These are phyloP conservation scores for Archips crataeganus DNA, from an alignment of 2,888 invertebrate genomes.

Conservation along the genomic window DNA sequence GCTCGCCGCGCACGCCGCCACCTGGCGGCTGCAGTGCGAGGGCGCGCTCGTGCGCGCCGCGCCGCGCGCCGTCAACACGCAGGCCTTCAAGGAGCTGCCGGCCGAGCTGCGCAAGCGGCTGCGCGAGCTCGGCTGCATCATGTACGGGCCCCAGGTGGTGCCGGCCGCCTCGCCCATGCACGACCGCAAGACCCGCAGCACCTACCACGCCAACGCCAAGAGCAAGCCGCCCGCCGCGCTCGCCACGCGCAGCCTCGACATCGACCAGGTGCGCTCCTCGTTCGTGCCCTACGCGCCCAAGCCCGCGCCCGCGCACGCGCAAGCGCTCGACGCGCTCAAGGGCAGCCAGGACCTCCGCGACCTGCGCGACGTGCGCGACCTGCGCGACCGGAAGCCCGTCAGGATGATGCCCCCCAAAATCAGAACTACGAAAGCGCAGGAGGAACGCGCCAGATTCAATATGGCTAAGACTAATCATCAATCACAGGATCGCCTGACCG, in stretches of 20 bases:
- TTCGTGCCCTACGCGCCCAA: constrained; percentile 71
- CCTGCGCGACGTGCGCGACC: constrained; percentile 54
- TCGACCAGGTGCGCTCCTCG: constrained; percentile 69
- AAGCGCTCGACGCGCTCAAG: constrained; percentile 51
- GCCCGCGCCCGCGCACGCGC: constrained; percentile 53
- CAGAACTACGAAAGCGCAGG: constrained; percentile 76
- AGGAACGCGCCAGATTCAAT: constrained; percentile 74
- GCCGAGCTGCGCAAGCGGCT: constrained; percentile 67
- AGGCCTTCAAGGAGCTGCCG: constrained; percentile 70
- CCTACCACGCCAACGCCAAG: constrained; percentile 45
- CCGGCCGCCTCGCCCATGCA: constrained; percentile 49
- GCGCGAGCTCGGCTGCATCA: constrained; percentile 69
- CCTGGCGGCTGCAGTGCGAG: constrained; percentile 70
- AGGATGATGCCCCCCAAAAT: constrained; percentile 60
- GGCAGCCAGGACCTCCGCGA: constrained; percentile 55
- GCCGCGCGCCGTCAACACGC: constrained; percentile 65
- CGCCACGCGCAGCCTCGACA: constrained; percentile 58
- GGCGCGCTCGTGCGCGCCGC: constrained; percentile 66
- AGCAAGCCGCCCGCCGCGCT: constrained; percentile 48
- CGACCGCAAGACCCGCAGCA: constrained; percentile 54
- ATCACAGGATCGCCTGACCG: constrained; percentile 55
- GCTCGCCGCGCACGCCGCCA: constrained; percentile 55
- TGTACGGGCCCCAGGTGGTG: constrained; percentile 58
- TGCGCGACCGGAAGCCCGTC: constrained; percentile 51
- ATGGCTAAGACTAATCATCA: constrained; percentile 61